Evolutionary conservation across 2,888 invertebrate genomes (phyloP).

Genomic region (Alviniconcha strummeri): DNA sequence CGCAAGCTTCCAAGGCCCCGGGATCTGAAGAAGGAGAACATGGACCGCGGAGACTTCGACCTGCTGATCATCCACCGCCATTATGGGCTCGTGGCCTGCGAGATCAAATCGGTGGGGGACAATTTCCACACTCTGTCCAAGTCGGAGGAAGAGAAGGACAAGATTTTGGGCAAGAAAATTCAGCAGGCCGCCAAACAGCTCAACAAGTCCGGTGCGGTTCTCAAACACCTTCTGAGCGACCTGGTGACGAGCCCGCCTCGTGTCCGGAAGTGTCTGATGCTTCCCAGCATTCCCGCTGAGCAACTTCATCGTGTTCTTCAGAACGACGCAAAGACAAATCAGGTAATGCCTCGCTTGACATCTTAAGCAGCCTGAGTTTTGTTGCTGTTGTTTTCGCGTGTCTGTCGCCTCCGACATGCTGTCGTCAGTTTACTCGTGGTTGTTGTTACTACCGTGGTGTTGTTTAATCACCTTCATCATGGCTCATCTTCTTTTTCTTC

Average conservation of each 20-base stretch:
- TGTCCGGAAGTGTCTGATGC: too few species aligned
- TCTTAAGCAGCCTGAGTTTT: neutral
- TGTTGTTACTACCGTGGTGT: too few species aligned
- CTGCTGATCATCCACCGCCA: conserved; percentile 7
- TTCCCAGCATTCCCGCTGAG: neutral
- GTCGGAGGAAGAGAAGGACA: conserved; percentile 1
- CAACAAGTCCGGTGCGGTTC: conserved; percentile 9
- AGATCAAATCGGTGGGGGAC: conserved; percentile 15
- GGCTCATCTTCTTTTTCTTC: neutral
- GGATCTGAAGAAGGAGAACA: neutral
- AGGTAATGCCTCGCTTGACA: neutral
- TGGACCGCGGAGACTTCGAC: conserved; percentile 24
- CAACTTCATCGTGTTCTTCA: neutral
- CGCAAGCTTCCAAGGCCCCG: neutral
- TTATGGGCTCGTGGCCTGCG: conserved; percentile 8
- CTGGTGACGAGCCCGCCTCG: too few species aligned
- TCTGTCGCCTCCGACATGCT: too few species aligned
- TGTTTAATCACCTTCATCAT: too few species aligned
- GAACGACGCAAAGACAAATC: neutral
- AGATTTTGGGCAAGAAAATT: conserved; percentile 1
- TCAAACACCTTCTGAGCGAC: conserved; percentile 21
- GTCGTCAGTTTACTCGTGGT: too few species aligned
- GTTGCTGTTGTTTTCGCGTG: too few species aligned
- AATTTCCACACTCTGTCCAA: neutral
- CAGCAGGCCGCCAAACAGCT: conserved; percentile 7